A percentile compares a stretch with the other conserved stretches of the same genome.
Conservation (phyloP, 1,140 invertebrate species). For the Bombus difficillimus region DNA sequence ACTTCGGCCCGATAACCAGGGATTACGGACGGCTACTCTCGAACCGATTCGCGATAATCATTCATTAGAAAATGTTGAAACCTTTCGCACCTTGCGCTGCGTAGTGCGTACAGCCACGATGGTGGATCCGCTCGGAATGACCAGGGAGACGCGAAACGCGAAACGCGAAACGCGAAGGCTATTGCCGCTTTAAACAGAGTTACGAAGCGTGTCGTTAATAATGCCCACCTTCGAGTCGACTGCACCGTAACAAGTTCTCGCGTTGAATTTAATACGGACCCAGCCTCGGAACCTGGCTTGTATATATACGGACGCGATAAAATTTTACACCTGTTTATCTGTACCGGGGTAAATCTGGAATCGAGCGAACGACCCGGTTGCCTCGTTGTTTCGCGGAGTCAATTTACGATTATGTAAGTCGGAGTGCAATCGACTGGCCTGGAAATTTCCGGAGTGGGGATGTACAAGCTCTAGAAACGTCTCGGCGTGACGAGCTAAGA, state of each 20-base stretch:
- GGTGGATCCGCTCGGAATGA: too few species aligned
- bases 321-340: constrained; percentile 46
- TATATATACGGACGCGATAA: constrained; percentile 1
- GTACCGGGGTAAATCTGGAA: constrained; percentile 17
- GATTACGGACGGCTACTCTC: constrained; percentile 32
- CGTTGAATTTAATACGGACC: constrained; percentile 16
- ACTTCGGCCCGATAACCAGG: constrained; percentile 34
- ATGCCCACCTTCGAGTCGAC: constrained; percentile 24
- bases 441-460: constrained; percentile 7
- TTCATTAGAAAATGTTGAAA: constrained; percentile 53
- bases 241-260: constrained; percentile 22
- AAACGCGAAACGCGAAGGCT: too few species aligned
- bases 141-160: not conserved
- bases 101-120: not conserved
- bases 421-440: too few species aligned
- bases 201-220: constrained; percentile 48
- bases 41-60: constrained; percentile 47
- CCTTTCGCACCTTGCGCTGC: constrained; percentile 36
- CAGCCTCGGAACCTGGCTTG: not conserved
- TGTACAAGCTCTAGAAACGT: not conserved
- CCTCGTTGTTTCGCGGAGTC: not conserved
- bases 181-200: constrained; percentile 26
- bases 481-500: not conserved
- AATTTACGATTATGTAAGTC: constrained; percentile 18
- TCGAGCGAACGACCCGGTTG: constrained; percentile 14